Evolutionary conservation across 1,140 invertebrate species (phyloP), one percentile per base, ranked within the genome.

Genomic region (Lepidurus arcticus): DNA sequence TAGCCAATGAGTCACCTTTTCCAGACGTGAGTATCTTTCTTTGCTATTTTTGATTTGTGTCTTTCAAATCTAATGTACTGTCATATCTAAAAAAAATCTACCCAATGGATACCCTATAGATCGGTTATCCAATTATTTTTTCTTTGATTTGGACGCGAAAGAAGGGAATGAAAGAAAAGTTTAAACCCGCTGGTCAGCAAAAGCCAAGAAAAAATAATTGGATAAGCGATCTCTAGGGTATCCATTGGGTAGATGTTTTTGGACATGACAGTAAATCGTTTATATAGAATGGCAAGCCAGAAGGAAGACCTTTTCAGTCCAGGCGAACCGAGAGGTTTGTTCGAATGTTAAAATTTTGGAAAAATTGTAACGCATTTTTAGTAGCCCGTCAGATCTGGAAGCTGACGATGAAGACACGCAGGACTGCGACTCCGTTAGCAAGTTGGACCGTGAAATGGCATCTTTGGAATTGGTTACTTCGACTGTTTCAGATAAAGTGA

Each of bases 401-500:
- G 79, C 79, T 2, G 79, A 80, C 65, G 79, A 80, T 44, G 79
- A 80, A 78, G 79, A 80, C 42, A 80, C 79, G 9, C 79, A 80
- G 73, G 79, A 80, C 44, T 76, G 79, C 26, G 79, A 80, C 47
- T 78, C 78, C n/a, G 42, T 78, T 7, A 78, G 73, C 34, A 78
- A 78, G 16, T 74, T 78, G 42, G 78, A 78, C 42, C 44, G 44
- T 7, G 45, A 47, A 75, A n/a, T 78, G n/a, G 73, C 78, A n/a
- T 73, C 43, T 7, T 45, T 78, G 73, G 73, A 78, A 7, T 42
- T 78, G 44, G 45, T 65, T 8, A 44, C 73, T 43, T 43, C 73
- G 1, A 44, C 75, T 11, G 73, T 44, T 21, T 21, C 73, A 13
- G 78, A 43, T 74, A 74, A 78, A 74, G 78, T 78, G 75, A 16